Conservation (phyloP, 1,140 invertebrate species). For the Araneus ventricosus region DNA sequence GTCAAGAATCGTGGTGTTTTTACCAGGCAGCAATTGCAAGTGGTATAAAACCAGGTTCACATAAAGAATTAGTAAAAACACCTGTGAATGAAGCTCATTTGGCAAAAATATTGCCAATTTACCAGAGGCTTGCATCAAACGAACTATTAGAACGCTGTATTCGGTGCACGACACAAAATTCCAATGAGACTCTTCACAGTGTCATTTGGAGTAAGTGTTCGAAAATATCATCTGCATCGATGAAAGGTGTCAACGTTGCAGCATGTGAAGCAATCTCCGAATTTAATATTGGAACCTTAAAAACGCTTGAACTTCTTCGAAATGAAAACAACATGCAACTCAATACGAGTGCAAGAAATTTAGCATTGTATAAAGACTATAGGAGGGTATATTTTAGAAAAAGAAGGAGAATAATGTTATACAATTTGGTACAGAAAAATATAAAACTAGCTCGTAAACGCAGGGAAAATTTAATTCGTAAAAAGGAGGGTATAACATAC, state of each 20-base stretch:
- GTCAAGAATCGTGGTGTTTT: constrained; percentile 26
- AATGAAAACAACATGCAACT: neutral
- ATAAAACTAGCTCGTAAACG: constrained; percentile 22
- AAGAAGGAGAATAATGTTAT: neutral
- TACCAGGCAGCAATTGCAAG: neutral
- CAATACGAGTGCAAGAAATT: neutral
- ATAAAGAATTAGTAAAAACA: neutral
- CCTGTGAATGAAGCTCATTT: neutral
- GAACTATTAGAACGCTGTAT: constrained; percentile 13
- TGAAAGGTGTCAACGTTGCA: neutral
- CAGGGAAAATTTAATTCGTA: neutral
- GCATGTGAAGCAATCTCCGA: neutral
- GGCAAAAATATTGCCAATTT: constrained; percentile 8
- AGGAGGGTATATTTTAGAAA: neutral
- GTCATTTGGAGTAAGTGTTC: constrained; percentile 31
- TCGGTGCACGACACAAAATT: constrained; percentile 15
- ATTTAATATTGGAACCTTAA: constrained; percentile 21
- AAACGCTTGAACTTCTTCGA: neutral
- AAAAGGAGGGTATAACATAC: too few species aligned
- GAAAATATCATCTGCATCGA: neutral
- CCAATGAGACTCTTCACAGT: constrained; percentile 25
- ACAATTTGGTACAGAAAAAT: constrained; percentile 23
- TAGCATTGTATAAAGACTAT: neutral
- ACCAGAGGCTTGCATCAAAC: neutral
- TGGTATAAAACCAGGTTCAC: neutral